phyloP scores from a whole-genome alignment of 2,113 vertebrate genomes.

The Barbus barbus region DNA sequence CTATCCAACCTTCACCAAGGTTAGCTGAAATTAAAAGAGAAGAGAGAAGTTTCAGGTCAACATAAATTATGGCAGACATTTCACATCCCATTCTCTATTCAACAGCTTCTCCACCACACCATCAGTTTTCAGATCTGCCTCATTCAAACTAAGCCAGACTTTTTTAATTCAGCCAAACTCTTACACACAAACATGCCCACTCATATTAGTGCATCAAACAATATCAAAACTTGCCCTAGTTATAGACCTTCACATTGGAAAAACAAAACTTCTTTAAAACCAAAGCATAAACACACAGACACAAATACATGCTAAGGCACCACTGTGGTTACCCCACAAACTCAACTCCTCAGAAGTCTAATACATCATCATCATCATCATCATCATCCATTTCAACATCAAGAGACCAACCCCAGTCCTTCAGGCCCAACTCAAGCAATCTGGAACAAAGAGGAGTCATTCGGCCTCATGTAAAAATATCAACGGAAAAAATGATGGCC shows the following conservation, averaged over 20 bases:
- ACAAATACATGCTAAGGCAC: constrained; percentile 6
- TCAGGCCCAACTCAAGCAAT: constrained; percentile 94
- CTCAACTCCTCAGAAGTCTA: constrained; percentile 87
- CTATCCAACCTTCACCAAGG: constrained; percentile 51
- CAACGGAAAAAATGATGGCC: background rate
- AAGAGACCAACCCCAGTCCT: constrained; percentile 95
- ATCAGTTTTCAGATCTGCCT: background rate
- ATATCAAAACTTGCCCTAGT: background rate
- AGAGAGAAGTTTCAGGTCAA: constrained; percentile 14
- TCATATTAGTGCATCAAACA: background rate
- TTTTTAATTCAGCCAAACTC: background rate
- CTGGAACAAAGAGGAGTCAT: constrained; percentile 82
- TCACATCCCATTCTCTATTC: background rate
- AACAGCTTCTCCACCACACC: background rate
- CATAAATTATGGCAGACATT: background rate
- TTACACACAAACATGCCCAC: too few relatives aligned
- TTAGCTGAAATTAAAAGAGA: constrained; percentile 69
- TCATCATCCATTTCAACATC: constrained; percentile 87
- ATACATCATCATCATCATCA: constrained; percentile 85
- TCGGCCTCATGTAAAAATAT: constrained; percentile 6
- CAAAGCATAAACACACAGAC: background rate
- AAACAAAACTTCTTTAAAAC: background rate
- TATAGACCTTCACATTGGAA: background rate
- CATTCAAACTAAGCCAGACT: background rate
- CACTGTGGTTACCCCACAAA: constrained; percentile 43